Evolutionary conservation across 2,888 invertebrate species (phyloP).

Genomic region (Clunio marinus): DNA sequence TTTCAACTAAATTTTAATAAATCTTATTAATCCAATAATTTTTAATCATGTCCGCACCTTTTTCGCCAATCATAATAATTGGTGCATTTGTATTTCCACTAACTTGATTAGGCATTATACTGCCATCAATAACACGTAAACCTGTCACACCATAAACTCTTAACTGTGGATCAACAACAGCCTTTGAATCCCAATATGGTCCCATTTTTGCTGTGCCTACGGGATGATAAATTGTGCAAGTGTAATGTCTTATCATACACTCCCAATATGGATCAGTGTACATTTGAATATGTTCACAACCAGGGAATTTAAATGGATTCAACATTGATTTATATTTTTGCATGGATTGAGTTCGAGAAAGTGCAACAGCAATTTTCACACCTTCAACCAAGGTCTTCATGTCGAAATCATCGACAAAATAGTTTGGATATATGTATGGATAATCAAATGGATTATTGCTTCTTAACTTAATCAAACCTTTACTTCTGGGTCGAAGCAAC

Average conservation of each 20-base stretch:
- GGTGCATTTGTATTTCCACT: slow-evolving; percentile 85
- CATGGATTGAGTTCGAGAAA: slow-evolving; percentile 76
- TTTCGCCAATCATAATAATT: slow-evolving; percentile 85
- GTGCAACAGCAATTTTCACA: slow-evolving; percentile 73
- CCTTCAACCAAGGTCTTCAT: slow-evolving; percentile 77
- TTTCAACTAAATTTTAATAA: slow-evolving; percentile 39
- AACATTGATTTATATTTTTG: slow-evolving; percentile 67
- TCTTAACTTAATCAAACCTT: slow-evolving; percentile 74
- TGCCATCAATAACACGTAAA: slow-evolving; percentile 76
- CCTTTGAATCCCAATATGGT: slow-evolving; percentile 76
- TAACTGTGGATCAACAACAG: slow-evolving; percentile 76
- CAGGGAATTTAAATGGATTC: slow-evolving; percentile 69
- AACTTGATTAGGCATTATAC: slow-evolving; percentile 80
- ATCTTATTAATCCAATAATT: slow-evolving; percentile 69
- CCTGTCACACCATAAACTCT: slow-evolving; percentile 75
- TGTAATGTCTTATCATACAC: slow-evolving; percentile 79
- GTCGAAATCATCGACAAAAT: slow-evolving; percentile 76
- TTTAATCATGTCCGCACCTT: slow-evolving; percentile 82
- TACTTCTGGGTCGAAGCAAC: slow-evolving; percentile 77
- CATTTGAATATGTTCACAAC: slow-evolving; percentile 63
- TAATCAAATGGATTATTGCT: slow-evolving; percentile 81
- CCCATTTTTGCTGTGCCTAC: slow-evolving; percentile 89
- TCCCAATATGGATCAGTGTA: slow-evolving; percentile 79
- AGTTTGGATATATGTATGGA: slow-evolving; percentile 89
- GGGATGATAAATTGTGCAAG: slow-evolving; percentile 80